Conservation (phyloP, 2,797 vertebrate species). For the Pipistrellus nathusii region DNA sequence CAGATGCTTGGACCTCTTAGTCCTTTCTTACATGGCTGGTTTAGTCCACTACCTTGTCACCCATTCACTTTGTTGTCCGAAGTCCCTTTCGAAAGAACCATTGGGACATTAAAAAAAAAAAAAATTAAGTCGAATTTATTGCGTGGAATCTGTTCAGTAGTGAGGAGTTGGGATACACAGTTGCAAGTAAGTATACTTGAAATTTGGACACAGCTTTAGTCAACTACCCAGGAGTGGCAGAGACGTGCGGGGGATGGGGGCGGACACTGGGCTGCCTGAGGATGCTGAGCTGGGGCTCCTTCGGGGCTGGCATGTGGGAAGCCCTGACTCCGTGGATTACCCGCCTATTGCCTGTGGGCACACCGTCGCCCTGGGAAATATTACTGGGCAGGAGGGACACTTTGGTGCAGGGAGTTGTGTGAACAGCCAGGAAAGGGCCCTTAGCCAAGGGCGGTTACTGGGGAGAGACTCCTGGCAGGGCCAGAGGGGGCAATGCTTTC, state of each 20-base stretch:
- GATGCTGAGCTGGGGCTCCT: background rate
- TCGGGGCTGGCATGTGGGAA: background rate
- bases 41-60: background rate
- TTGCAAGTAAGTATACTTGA: background rate
- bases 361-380: background rate
- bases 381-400: background rate
- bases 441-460: background rate
- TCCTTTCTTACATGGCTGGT: background rate
- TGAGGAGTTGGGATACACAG: background rate
- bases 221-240: background rate
- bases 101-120: background rate
- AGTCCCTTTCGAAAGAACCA: conserved; percentile 7
- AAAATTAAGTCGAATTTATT: conserved; percentile 3
- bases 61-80: background rate
- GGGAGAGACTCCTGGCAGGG: conserved; percentile 48
- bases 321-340: background rate
- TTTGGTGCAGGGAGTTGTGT: background rate
- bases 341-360: background rate
- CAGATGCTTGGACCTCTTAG: background rate
- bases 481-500: background rate
- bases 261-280: background rate
- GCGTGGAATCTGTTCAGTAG: background rate
- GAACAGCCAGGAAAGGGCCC: background rate
- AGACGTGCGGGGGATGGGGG: background rate
- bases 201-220: background rate